A percentile compares a stretch with the other conserved stretches of the same genome.
These are phyloP conservation scores for Zaprionus lineosus DNA, from an alignment of 2,888 invertebrate species.

Conservation along the genomic window DNA sequence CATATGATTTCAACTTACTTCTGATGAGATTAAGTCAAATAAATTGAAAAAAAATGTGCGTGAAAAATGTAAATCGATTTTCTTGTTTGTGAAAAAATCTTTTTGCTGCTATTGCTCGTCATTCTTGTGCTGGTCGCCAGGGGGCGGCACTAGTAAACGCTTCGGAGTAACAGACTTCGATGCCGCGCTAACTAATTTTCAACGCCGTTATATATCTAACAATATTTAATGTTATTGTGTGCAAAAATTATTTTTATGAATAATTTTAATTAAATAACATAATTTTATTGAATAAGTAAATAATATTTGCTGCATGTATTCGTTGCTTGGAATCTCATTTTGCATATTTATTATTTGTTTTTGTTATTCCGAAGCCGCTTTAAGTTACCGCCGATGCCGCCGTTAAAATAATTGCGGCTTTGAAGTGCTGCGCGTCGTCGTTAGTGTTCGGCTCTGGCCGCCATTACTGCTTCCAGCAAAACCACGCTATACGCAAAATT, in stretches of 20 bases:
- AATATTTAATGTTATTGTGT: slow-evolving; percentile 28
- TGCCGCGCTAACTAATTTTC: slow-evolving; percentile 42
- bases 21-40: slow-evolving; percentile 57
- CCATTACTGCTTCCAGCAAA: slow-evolving; percentile 89
- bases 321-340: background rate
- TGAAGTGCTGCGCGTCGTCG: slow-evolving; percentile 60
- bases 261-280: slow-evolving; percentile 21
- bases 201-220: slow-evolving; percentile 48
- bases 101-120: slow-evolving; percentile 51
- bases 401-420: slow-evolving; percentile 46
- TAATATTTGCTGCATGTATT: slow-evolving; percentile 31
- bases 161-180: slow-evolving; percentile 60
- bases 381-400: slow-evolving; percentile 33
- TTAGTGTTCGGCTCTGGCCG: slow-evolving; percentile 83
- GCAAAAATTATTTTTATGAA: slow-evolving; percentile 1
- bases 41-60: slow-evolving; percentile 78
- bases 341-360: slow-evolving; percentile 12
- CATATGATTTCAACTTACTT: slow-evolving; percentile 68
- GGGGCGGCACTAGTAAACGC: slow-evolving; percentile 44
- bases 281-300: background rate
- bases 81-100: slow-evolving; percentile 79
- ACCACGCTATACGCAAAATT: slow-evolving; percentile 81
- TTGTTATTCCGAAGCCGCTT: slow-evolving; percentile 20
- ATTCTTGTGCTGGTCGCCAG: slow-evolving; percentile 44
- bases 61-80: slow-evolving; percentile 82